Evolutionary conservation across 2,113 vertebrate genomes (phyloP), one percentile per base, ranked within the genome.

Genomic region (Hippocampus abdominalis): DNA sequence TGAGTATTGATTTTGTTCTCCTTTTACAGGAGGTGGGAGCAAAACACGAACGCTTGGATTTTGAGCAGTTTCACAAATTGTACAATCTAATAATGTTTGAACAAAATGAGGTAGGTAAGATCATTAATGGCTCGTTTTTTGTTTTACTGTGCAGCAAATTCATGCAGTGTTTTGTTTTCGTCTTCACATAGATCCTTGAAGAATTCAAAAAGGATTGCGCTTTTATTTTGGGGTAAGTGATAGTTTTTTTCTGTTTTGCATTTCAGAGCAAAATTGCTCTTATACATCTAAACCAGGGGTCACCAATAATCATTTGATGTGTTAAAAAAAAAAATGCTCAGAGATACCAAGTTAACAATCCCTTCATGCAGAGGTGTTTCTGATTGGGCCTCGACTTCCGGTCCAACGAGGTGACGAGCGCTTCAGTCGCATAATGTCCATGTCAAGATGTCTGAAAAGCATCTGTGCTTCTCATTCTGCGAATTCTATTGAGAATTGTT

Each of bases 81-180:
- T 99, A 99, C 87, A 99, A 99, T 83, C 94, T 94, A 57, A 88
- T 99, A 13, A 97, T 98, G 95, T 99, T 96, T 88, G 96, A 99
- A 42, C 97, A 99, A 77, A 97, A 94, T 72, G 91, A 80, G 77
- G 96, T 98, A 89, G 84, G 89, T 23, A 27, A 3, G 2, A 46
- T 84, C 16, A 49, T 11, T 44, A 20, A 57, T 2, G 1, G 23
- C 64, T n/a, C 40, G 29, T 18, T 18, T 16, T 16, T 63, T 66
- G 6, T 49, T 15, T 29, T 36, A 0, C 68, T 1, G 12, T 16
- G 11, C 1, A 0, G 11, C 3, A 53, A 72, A 51, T 60, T 64
- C 18, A 32, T 68, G 48, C 20, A 36, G 3, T 54, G 66, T 71
- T 20, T 20, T 39, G 0, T 11, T 0, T 13, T 68, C 21, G 5